Evolutionary conservation across 2,888 invertebrate species (phyloP).

Genomic region (Danaus chrysippus): DNA sequence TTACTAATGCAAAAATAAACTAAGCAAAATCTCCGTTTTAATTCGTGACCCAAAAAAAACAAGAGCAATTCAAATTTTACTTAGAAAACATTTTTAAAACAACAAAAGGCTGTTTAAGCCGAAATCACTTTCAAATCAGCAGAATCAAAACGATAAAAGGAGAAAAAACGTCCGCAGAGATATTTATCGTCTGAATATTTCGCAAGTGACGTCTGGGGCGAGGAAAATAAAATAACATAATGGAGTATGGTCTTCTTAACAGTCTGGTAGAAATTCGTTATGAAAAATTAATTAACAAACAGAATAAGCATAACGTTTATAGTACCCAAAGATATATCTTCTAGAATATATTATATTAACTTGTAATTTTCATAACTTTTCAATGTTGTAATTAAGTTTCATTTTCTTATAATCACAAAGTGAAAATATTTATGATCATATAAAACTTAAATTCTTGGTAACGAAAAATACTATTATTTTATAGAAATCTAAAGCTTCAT

Average conservation of each 20-base stretch:
- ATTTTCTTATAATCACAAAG: neutral
- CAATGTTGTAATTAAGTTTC: neutral
- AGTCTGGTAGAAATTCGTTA: neutral
- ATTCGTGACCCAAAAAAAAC: no score
- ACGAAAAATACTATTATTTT: neutral
- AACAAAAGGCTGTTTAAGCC: constrained; percentile 51
- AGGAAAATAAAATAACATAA: constrained; percentile 56
- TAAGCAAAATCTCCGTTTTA: no score
- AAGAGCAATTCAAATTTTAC: neutral
- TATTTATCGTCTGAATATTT: constrained; percentile 74
- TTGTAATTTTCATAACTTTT: neutral
- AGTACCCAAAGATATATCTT: neutral
- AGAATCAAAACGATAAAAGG: constrained; percentile 69
- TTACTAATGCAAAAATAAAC: no score
- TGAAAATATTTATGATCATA: neutral
- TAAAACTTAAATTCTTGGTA: neutral
- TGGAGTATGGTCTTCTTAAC: constrained; percentile 41
- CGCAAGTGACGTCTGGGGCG: constrained; percentile 46
- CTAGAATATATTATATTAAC: neutral
- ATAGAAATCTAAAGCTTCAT: neutral
- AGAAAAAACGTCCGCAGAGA: constrained; percentile 64
- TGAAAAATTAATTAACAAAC: no score
- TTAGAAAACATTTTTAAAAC: neutral
- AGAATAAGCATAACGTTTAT: no score
- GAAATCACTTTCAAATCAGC: constrained; percentile 71